Evolutionary conservation across 92 coral and sea anemone genomes (phyloP).

Genomic region (Pocillopora meandrina): DNA sequence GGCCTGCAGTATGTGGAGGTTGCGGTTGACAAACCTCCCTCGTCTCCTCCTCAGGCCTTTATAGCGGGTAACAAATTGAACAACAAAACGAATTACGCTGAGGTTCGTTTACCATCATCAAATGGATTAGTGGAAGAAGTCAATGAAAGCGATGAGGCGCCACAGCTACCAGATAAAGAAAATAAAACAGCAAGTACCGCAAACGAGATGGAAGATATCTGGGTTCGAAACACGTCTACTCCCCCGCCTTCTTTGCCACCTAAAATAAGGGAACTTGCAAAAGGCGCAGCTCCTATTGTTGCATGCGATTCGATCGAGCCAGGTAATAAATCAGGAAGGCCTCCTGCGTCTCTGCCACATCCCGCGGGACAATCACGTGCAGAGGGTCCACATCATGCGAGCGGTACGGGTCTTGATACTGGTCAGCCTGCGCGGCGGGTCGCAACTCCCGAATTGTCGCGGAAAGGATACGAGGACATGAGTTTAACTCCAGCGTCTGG

Average conservation of each 20-base stretch:
- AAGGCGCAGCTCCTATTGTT: not conserved
- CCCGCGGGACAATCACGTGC: constrained; percentile 6
- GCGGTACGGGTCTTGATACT: not conserved
- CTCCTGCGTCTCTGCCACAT: constrained; percentile 27
- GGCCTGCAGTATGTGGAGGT: constrained; percentile 76
- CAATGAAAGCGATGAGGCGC: constrained; percentile 30
- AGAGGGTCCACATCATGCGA: not conserved
- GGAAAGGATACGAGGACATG: constrained; percentile 70
- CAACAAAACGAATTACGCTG: constrained; percentile 84
- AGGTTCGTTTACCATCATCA: constrained; percentile 66
- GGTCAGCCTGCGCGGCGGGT: constrained; percentile 4
- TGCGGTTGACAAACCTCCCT: constrained; percentile 60
- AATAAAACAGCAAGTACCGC: constrained; percentile 25
- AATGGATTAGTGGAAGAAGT: constrained; percentile 27
- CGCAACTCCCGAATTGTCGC: constrained; percentile 44
- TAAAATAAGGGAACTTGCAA: constrained; percentile 35
- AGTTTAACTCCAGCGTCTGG: constrained; percentile 32
- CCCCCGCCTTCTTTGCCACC: constrained; percentile 66
- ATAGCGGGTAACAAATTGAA: constrained; percentile 9
- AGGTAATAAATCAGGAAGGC: not conserved
- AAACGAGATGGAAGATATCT: constrained; percentile 50
- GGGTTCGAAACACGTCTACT: constrained; percentile 67
- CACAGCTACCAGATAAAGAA: constrained; percentile 66
- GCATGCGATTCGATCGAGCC: constrained; percentile 14
- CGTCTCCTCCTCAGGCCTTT: constrained; percentile 55